phyloP scores from a whole-genome alignment of 2,113 vertebrate species.

The Ailuropoda melanoleuca region DNA sequence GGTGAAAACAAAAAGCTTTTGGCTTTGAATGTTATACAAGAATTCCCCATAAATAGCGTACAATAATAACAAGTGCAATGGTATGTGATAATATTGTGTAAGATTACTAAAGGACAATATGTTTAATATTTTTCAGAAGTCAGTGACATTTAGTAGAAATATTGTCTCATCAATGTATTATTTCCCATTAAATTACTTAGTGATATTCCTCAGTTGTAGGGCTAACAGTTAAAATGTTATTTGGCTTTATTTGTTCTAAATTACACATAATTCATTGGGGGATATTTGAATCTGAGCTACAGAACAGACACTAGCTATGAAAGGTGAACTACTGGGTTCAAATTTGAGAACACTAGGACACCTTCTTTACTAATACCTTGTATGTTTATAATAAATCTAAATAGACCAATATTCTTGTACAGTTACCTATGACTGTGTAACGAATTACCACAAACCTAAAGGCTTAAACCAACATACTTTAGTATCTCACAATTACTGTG shows the following conservation, averaged over 20 bases:
- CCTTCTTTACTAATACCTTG: neutral
- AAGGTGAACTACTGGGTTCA: neutral
- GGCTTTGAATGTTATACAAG: neutral
- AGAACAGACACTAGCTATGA: neutral
- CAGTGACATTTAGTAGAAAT: neutral
- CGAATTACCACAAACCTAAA: neutral
- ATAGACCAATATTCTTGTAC: neutral
- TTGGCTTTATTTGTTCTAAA: neutral
- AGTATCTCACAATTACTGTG: neutral
- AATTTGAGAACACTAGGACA: neutral
- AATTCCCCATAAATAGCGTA: neutral
- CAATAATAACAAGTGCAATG: neutral
- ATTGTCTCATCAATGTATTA: neutral
- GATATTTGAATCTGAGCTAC: neutral
- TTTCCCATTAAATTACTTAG: neutral
- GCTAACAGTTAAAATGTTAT: neutral
- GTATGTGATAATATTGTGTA: neutral
- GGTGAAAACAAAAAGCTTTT: slow-evolving; percentile 44
- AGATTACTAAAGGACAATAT: neutral
- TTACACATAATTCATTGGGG: neutral
- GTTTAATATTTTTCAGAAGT: slow-evolving; percentile 53
- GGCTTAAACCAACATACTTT: neutral
- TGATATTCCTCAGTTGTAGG: neutral
- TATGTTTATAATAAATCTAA: neutral
- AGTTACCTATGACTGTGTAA: neutral